Evolutionary conservation across 2,113 vertebrate genomes (phyloP).

Genomic region (Chionis minor): DNA sequence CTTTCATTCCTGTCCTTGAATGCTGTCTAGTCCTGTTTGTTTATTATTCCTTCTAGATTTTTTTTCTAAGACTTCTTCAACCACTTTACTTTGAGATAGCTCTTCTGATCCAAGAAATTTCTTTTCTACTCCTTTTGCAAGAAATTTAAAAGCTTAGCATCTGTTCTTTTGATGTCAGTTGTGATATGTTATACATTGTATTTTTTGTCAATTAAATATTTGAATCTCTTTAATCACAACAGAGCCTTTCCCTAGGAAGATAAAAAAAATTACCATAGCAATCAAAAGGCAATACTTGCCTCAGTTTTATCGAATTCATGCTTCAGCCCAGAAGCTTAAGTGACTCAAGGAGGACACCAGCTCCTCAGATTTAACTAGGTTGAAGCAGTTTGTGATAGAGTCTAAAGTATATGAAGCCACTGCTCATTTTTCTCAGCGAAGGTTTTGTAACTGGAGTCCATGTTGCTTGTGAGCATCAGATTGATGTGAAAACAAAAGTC

Average conservation of each 20-base stretch:
- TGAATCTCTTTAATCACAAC: neutral
- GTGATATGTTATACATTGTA: neutral
- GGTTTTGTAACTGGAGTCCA: neutral
- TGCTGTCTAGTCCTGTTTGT: neutral
- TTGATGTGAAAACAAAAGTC: constrained; percentile 32
- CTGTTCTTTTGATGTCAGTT: neutral
- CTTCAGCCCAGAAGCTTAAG: neutral
- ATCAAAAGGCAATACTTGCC: neutral
- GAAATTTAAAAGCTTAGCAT: neutral
- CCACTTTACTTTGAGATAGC: neutral
- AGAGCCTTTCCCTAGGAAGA: neutral
- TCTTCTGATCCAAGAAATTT: neutral
- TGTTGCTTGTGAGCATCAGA: neutral
- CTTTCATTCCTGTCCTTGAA: neutral
- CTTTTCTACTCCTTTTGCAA: neutral
- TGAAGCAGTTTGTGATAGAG: neutral
- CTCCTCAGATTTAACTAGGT: neutral
- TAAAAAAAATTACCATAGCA: neutral
- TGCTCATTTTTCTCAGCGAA: neutral
- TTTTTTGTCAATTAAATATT: neutral
- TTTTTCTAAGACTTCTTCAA: neutral
- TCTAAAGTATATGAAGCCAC: neutral
- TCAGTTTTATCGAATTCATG: neutral
- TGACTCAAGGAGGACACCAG: neutral
- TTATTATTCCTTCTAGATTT: neutral